Evolutionary conservation across 2,888 invertebrate genomes (phyloP).

Genomic region (Lycaena phlaeas): DNA sequence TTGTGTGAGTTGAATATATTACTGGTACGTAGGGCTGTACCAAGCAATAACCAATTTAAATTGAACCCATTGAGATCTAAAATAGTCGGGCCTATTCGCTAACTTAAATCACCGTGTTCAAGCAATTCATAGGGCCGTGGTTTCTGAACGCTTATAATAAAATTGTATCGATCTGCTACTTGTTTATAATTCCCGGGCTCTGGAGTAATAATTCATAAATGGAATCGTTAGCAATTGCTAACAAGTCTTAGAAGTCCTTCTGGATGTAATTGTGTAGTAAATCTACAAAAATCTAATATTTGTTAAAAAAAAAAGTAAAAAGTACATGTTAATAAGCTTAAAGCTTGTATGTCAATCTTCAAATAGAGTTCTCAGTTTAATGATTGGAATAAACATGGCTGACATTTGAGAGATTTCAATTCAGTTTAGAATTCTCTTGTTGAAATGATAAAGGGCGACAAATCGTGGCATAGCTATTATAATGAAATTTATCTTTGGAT

Average conservation of each 20-base stretch:
- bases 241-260: too few species aligned
- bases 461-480: constrained; percentile 6
- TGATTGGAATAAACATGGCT: neutral
- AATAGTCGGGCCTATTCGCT: neutral
- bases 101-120: too few species aligned
- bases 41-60: neutral
- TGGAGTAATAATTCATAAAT: too few species aligned
- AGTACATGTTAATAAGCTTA: too few species aligned
- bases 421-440: constrained; percentile 4
- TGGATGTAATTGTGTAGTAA: too few species aligned
- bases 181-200: too few species aligned
- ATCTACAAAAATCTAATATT: too few species aligned
- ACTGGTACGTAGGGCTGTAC: neutral
- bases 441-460: constrained; percentile 6
- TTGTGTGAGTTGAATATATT: constrained; percentile 4
- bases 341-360: constrained; percentile 5
- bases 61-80: neutral
- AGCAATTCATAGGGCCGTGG: too few species aligned
- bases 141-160: too few species aligned
- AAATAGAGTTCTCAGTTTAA: constrained; percentile 3
- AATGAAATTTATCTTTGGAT: constrained; percentile 3
- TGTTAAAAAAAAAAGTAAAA: too few species aligned
- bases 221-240: too few species aligned
- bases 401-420: constrained; percentile 1
- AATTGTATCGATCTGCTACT: too few species aligned